These are phyloP conservation scores for Chamaedrilus cognettii DNA, from an alignment of 2,888 invertebrate genomes.

Conservation along the genomic window DNA sequence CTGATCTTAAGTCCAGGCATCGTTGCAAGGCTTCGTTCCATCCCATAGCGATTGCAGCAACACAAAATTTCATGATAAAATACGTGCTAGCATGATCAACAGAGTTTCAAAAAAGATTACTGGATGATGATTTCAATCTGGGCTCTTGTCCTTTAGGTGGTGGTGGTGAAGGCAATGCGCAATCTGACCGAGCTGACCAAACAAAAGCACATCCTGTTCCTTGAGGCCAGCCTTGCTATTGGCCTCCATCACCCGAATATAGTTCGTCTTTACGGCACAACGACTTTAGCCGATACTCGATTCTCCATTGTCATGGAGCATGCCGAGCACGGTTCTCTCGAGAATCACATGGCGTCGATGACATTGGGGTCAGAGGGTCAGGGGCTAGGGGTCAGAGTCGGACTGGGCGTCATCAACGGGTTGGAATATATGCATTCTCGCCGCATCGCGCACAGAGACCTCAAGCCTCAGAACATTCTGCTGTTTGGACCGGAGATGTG, in stretches of 20 bases:
- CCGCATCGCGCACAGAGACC: not conserved
- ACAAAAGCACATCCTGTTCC: not conserved
- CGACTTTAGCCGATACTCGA: not conserved
- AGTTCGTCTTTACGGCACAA: not conserved
- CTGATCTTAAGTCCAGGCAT: no score
- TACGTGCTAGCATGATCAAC: no score
- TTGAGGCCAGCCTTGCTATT: not conserved
- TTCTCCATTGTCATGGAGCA: not conserved
- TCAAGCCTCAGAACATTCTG: not conserved
- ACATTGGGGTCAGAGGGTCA: no score
- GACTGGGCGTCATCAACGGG: not conserved
- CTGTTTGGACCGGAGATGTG: not conserved
- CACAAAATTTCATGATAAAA: no score
- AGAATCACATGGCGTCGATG: not conserved
- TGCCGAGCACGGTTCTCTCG: not conserved
- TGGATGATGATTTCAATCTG: no score
- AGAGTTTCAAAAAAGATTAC: no score
- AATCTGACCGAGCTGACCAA: not conserved
- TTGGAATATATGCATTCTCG: not conserved
- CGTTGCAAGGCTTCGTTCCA: no score
- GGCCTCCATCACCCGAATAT: not conserved
- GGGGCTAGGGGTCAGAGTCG: not conserved
- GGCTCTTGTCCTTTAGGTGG: not conserved
- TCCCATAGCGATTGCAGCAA: no score
- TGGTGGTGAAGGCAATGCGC: not conserved